These are phyloP conservation scores for Pipistrellus nathusii DNA, from an alignment of 2,797 vertebrate genomes.

Conservation along the genomic window DNA sequence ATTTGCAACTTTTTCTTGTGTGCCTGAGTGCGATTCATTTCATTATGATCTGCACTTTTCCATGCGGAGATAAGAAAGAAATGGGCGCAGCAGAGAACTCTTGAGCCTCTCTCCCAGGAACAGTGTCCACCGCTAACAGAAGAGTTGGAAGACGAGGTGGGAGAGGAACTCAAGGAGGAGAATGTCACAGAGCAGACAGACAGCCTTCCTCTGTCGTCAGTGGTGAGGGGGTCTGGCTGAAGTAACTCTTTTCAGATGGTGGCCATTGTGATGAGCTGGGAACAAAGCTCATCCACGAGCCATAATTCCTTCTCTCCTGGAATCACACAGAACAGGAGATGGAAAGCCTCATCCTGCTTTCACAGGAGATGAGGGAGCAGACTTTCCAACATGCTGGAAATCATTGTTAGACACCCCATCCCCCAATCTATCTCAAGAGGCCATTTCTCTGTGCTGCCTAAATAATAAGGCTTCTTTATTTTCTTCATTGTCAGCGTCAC, in stretches of 20 bases:
- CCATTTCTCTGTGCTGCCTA: neutral
- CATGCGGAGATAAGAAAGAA: neutral
- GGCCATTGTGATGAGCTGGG: neutral
- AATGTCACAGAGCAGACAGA: too few relatives aligned
- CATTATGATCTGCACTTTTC: neutral
- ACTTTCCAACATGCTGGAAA: neutral
- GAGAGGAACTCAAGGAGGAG: neutral
- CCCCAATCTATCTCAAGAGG: slow-evolving; percentile 6
- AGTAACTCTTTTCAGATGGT: neutral
- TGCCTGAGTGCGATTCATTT: neutral
- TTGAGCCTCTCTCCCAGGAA: neutral
- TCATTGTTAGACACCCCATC: neutral
- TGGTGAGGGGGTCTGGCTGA: neutral
- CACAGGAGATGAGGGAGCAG: neutral
- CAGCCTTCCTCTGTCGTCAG: neutral
- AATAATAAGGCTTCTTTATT: slow-evolving; percentile 19
- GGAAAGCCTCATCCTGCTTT: neutral
- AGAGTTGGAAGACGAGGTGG: neutral
- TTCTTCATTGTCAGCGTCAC: neutral
- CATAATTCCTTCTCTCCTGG: neutral
- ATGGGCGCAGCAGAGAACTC: neutral
- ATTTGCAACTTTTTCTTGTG: neutral
- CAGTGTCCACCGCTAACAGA: neutral
- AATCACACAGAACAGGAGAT: neutral
- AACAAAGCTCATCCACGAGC: neutral